These are phyloP conservation scores for Tympanoctomys barrerae DNA, from an alignment of 2,797 vertebrate species.

Conservation along the genomic window DNA sequence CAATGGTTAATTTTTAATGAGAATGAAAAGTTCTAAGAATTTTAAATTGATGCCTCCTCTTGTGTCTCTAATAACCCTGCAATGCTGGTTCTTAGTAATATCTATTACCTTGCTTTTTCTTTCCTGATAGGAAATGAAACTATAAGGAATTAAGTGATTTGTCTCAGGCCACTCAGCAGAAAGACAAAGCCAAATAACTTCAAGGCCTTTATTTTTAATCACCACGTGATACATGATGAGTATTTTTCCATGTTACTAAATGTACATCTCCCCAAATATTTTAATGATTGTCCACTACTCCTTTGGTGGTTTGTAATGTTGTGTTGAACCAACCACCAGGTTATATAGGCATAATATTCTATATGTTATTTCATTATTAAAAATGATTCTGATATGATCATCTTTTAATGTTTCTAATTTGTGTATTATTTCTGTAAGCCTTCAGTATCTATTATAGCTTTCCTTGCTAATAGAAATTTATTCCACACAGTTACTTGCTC, in stretches of 20 bases:
- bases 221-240: background rate
- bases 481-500: background rate
- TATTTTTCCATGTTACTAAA: background rate
- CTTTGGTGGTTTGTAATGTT: background rate
- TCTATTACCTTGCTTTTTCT: background rate
- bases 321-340: background rate
- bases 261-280: background rate
- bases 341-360: background rate
- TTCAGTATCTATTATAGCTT: background rate
- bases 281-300: background rate
- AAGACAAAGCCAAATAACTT: background rate
- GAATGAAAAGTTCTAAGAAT: background rate
- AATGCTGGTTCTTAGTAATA: background rate
- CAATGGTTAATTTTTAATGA: background rate
- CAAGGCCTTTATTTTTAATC: background rate
- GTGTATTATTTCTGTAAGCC: background rate
- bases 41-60: conserved; percentile 22
- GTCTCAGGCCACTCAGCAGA: background rate
- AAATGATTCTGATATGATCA: background rate
- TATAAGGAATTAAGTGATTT: conserved; percentile 37
- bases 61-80: background rate
- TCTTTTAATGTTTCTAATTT: conserved; percentile 20
- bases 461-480: background rate
- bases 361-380: conserved; percentile 51
- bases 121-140: background rate